These are phyloP conservation scores for Epirrita christyi DNA, from an alignment of 2,888 invertebrate genomes.

Conservation along the genomic window DNA sequence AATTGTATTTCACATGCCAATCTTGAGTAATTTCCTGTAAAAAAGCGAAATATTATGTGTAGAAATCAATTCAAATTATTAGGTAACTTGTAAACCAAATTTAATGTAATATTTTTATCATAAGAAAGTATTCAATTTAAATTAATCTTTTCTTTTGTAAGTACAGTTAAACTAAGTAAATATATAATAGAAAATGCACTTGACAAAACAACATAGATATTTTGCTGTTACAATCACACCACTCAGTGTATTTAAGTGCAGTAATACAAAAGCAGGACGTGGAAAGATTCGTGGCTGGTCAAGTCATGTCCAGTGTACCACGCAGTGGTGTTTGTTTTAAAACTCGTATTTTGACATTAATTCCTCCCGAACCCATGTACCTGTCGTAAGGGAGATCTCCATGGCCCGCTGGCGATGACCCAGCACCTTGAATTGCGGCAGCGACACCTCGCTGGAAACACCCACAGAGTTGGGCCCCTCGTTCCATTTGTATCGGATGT, in stretches of 20 bases:
- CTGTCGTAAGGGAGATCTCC: conserved; percentile 98
- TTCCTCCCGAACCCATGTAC: conserved; percentile 84
- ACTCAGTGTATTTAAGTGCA: conserved; percentile 79
- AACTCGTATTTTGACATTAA: conserved; percentile 55
- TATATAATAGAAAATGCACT: conserved; percentile 35
- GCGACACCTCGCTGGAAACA: conserved; percentile 97
- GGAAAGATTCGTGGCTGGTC: conserved; percentile 76
- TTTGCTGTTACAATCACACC: conserved; percentile 57
- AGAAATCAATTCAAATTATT: not conserved
- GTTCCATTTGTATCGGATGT: conserved; percentile 99
- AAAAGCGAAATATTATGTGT: conserved; percentile 22
- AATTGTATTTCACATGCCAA: conserved; percentile 98
- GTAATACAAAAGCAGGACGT: conserved; percentile 83
- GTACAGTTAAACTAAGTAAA: too few species aligned
- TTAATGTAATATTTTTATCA: too few species aligned
- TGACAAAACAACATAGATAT: conserved; percentile 46
- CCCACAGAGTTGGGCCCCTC: conserved; percentile 97
- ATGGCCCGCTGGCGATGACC: conserved; percentile 97
- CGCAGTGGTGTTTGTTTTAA: conserved; percentile 58
- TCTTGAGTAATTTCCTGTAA: conserved; percentile 97
- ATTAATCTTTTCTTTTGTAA: too few species aligned
- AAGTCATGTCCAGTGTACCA: conserved; percentile 74
- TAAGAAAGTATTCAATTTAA: too few species aligned
- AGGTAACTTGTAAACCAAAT: too few species aligned
- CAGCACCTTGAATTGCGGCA: conserved; percentile 99